phyloP scores from a whole-genome alignment of 1,140 invertebrate genomes.

The Pentalonia nigronervosa region DNA sequence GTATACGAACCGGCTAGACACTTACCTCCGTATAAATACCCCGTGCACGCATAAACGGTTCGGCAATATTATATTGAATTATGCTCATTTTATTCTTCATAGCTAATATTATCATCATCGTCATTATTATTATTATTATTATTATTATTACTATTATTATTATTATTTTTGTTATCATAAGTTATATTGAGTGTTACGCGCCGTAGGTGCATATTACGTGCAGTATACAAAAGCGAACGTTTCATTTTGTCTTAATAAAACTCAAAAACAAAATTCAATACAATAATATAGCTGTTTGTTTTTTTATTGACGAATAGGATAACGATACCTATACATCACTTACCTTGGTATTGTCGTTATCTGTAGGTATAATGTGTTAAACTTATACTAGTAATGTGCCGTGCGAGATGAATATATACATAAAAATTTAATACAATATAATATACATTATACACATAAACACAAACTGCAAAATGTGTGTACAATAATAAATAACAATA shows the following conservation, averaged over 20 bases:
- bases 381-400: not conserved
- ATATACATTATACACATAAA: not conserved
- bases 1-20: not conserved
- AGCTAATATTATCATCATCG: not conserved
- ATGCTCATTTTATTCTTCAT: not conserved
- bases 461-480: not conserved
- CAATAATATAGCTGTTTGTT: not conserved
- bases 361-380: not conserved
- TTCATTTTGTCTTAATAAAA: not conserved
- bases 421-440: not conserved
- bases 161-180: not conserved
- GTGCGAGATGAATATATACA: not conserved
- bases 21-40: not conserved
- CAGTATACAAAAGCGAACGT: not conserved
- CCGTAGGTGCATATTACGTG: not conserved
- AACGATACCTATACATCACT: no score
- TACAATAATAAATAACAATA: not conserved
- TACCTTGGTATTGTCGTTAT: no score
- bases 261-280: slow-evolving; percentile 14
- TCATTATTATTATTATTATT: not conserved
- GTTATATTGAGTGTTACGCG: not conserved
- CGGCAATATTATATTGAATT: not conserved
- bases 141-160: not conserved
- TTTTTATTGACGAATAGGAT: not conserved
- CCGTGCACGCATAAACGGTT: not conserved